Evolutionary conservation across 2,113 vertebrate genomes (phyloP).

Genomic region (Daboia siamensis): DNA sequence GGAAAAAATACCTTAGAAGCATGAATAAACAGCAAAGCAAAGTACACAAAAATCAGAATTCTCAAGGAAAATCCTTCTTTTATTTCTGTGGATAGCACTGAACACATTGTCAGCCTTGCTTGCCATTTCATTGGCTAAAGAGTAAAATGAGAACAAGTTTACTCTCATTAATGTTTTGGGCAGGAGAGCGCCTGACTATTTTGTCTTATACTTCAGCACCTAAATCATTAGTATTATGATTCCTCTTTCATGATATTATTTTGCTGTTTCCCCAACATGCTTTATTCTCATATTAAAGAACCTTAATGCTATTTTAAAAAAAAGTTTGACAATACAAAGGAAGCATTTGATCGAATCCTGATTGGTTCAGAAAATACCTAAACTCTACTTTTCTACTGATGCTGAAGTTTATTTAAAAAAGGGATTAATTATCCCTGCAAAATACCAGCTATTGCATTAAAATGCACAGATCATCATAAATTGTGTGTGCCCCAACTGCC

Average conservation of each 20-base stretch:
- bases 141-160: neutral
- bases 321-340: constrained; percentile 34
- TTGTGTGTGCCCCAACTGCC: neutral
- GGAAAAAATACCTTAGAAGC: neutral
- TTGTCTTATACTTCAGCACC: neutral
- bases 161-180: neutral
- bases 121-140: neutral
- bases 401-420: constrained; percentile 47
- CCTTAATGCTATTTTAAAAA: constrained; percentile 22
- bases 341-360: constrained; percentile 37
- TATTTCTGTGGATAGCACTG: neutral
- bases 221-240: neutral
- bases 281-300: constrained; percentile 9
- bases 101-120: neutral
- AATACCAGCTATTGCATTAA: constrained; percentile 27
- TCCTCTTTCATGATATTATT: neutral
- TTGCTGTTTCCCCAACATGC: neutral
- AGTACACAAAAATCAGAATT: neutral
- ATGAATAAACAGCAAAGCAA: neutral
- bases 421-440: constrained; percentile 31
- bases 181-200: neutral
- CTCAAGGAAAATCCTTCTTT: neutral
- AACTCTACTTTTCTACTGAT: constrained; percentile 43
- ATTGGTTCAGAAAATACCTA: constrained; percentile 51
- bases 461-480: neutral